phyloP scores from a whole-genome alignment of 1,140 invertebrate species.

The Dreissena polymorpha region DNA sequence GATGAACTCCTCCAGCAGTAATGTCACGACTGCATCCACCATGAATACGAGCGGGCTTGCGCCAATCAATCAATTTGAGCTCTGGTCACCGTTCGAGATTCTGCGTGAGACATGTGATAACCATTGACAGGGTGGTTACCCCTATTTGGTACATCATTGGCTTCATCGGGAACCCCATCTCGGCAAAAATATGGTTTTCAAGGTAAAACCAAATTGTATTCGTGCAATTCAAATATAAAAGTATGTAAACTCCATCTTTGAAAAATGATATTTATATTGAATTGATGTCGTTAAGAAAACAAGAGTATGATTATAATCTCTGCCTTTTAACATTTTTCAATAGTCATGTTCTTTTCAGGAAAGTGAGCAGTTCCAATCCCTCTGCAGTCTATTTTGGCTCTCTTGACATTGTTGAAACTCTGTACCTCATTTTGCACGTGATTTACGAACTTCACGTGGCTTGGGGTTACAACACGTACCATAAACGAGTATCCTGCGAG shows the following conservation, averaged over 20 bases:
- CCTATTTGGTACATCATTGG: conserved; percentile 77
- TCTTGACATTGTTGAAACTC: conserved; percentile 73
- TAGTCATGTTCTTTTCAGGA: conserved; percentile 23
- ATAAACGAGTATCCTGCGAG: conserved; percentile 66
- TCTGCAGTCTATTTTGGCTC: conserved; percentile 77
- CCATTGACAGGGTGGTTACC: conserved; percentile 67
- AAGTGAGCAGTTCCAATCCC: conserved; percentile 73
- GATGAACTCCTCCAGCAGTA: neutral
- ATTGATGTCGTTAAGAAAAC: too few species aligned
- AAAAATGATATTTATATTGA: too few species aligned
- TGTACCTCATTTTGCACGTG: conserved; percentile 73
- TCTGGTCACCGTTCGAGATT: conserved; percentile 30
- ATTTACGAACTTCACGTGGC: conserved; percentile 67
- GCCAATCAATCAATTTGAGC: conserved; percentile 9
- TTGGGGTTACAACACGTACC: conserved; percentile 69
- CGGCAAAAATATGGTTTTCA: conserved; percentile 75
- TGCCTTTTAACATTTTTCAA: too few species aligned
- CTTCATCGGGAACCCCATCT: conserved; percentile 74
- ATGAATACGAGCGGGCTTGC: neutral
- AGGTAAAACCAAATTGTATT: conserved; percentile 21
- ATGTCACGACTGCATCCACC: neutral
- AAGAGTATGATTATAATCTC: too few species aligned
- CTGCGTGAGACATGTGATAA: conserved; percentile 59
- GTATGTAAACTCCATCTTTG: too few species aligned
- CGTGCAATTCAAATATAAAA: too few species aligned